Conservation (phyloP, 1,140 invertebrate species). For the Bilobella aurantiaca region DNA sequence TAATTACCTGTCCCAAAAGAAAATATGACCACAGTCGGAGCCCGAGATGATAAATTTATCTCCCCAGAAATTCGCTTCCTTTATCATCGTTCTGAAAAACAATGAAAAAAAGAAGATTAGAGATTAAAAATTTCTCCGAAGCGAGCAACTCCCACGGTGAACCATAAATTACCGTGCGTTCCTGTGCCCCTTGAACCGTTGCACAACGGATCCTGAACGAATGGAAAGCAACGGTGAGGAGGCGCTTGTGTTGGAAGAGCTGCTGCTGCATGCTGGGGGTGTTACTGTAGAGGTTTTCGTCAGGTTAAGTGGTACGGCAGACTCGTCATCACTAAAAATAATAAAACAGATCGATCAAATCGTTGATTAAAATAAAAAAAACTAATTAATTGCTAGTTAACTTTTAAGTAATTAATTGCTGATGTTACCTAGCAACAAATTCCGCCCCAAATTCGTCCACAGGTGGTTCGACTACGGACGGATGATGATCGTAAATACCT, state of each 20-base stretch:
- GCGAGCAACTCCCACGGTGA: background rate
- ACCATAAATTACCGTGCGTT: slow-evolving; percentile 55
- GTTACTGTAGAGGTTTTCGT: too few species aligned
- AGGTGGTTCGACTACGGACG: too few species aligned
- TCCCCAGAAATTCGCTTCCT: slow-evolving; percentile 82
- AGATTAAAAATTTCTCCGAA: too few species aligned
- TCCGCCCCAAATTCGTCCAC: background rate
- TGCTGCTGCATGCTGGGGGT: too few species aligned
- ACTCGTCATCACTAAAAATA: too few species aligned
- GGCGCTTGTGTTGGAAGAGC: background rate
- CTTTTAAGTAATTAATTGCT: too few species aligned
- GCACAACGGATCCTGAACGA: background rate
- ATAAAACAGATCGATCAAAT: too few species aligned
- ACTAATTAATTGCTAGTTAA: too few species aligned
- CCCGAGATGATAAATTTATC: slow-evolving; percentile 70
- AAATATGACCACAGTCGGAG: slow-evolving; percentile 74
- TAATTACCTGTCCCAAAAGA: slow-evolving; percentile 52
- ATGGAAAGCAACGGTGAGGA: background rate
- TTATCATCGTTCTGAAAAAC: slow-evolving; percentile 70
- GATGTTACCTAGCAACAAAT: too few species aligned
- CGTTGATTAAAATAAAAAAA: too few species aligned
- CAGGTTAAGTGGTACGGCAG: too few species aligned
- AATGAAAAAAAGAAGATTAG: slow-evolving; percentile 41
- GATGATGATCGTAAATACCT: too few species aligned
- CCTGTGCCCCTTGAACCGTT: slow-evolving; percentile 66